A percentile compares a stretch with the other conserved stretches of the same genome.
These are phyloP conservation scores for Talpa occidentalis DNA, from an alignment of 2,113 vertebrate genomes.

Conservation along the genomic window DNA sequence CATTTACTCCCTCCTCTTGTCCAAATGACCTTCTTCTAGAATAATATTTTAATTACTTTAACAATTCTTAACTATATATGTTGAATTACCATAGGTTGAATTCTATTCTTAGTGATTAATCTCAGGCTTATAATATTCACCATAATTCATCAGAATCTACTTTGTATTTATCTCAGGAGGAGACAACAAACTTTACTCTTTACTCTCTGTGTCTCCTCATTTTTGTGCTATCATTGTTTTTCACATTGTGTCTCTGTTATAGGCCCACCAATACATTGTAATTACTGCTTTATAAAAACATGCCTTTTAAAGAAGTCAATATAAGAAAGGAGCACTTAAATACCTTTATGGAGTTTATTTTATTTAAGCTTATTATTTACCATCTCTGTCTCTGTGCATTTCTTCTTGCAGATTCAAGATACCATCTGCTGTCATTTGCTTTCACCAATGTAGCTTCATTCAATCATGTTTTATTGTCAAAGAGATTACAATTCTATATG, in stretches of 20 bases:
- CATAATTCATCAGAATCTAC: not conserved
- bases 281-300: not conserved
- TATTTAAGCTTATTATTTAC: slow-evolving; percentile 58
- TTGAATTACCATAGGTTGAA: not conserved
- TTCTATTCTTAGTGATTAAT: not conserved
- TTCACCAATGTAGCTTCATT: slow-evolving; percentile 29
- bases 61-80: not conserved
- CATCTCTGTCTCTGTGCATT: slow-evolving; percentile 42
- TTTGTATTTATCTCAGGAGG: not conserved
- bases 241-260: not conserved
- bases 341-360: not conserved
- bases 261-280: not conserved
- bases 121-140: not conserved
- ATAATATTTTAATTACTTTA: slow-evolving; percentile 6
- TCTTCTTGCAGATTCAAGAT: slow-evolving; percentile 31
- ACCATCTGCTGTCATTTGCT: slow-evolving; percentile 56
- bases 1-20: not conserved
- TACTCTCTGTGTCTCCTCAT: not conserved
- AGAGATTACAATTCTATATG: slow-evolving; percentile 49
- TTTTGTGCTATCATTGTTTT: not conserved
- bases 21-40: not conserved
- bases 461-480: slow-evolving; percentile 52
- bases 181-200: not conserved
- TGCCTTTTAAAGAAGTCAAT: not conserved
- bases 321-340: not conserved